Evolutionary conservation across 2,797 vertebrate species (phyloP).

Genomic region (Novumbra hubbsi): DNA sequence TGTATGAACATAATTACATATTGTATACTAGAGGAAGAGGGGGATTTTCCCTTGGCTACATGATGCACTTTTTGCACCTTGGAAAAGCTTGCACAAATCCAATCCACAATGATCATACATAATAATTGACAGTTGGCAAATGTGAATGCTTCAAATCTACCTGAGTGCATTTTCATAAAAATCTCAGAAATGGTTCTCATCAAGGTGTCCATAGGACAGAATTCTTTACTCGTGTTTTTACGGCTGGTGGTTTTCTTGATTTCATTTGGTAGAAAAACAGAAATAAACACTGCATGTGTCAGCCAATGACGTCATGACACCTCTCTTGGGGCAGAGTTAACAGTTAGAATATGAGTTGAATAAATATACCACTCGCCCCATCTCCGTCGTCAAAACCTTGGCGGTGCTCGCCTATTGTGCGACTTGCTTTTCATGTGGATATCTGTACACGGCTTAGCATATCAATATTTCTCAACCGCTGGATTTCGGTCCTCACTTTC

Average conservation of each 20-base stretch:
- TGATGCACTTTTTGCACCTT: neutral
- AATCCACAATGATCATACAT: neutral
- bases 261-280: slow-evolving; percentile 13
- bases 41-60: neutral
- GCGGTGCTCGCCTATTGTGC: slow-evolving; percentile 40
- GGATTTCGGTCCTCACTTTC: slow-evolving; percentile 49
- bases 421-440: slow-evolving; percentile 52
- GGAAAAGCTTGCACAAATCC: neutral
- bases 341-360: slow-evolving; percentile 43
- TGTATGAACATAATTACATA: neutral
- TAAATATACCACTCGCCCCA: slow-evolving; percentile 53
- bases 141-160: slow-evolving; percentile 18
- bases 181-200: slow-evolving; percentile 33
- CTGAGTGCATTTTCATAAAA: slow-evolving; percentile 18
- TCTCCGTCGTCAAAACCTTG: slow-evolving; percentile 42
- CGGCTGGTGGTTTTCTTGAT: neutral
- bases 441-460: slow-evolving; percentile 40
- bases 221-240: slow-evolving; percentile 1
- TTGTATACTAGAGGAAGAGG: neutral
- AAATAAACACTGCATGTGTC: slow-evolving; percentile 51
- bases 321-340: slow-evolving; percentile 49
- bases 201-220: neutral
- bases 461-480: slow-evolving; percentile 34
- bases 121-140: slow-evolving; percentile 30
- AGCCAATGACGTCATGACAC: slow-evolving; percentile 50